Conservation (phyloP, 1,140 invertebrate species). For the Dendrolimus punctatus region DNA sequence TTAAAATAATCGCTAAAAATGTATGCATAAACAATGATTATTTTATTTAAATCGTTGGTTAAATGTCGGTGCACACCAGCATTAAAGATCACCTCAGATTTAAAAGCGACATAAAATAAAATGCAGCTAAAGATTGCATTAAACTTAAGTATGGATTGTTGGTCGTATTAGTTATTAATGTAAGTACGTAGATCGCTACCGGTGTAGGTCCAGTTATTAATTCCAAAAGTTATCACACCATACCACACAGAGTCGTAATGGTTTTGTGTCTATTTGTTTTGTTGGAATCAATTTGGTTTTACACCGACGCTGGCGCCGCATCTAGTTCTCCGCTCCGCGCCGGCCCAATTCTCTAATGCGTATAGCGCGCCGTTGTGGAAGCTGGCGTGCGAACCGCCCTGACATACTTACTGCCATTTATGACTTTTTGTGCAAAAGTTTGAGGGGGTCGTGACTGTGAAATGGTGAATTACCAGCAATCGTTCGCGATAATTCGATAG, state of each 20-base stretch:
- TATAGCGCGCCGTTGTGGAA: slow-evolving; percentile 22
- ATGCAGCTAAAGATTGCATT: too few species aligned
- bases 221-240: not conserved
- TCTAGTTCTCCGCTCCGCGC: slow-evolving; percentile 27
- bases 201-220: not conserved
- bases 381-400: slow-evolving; percentile 52
- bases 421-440: slow-evolving; percentile 48
- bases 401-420: slow-evolving; percentile 45
- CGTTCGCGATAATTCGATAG: slow-evolving; percentile 31
- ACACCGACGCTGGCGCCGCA: slow-evolving; percentile 19
- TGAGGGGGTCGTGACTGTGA: slow-evolving; percentile 58
- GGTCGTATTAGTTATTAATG: too few species aligned
- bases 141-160: too few species aligned
- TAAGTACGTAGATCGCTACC: too few species aligned
- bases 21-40: too few species aligned
- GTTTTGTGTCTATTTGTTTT: slow-evolving; percentile 20
- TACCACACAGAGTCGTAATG: slow-evolving; percentile 6
- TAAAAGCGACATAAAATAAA: too few species aligned
- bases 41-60: too few species aligned
- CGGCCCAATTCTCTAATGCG: slow-evolving; percentile 56
- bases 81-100: too few species aligned
- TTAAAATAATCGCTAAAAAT: too few species aligned
- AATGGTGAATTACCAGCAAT: slow-evolving; percentile 50
- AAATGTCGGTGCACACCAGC: too few species aligned
- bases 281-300: slow-evolving; percentile 29